These are phyloP conservation scores for Parauchenoglanis ngamensis DNA, from an alignment of 2,797 vertebrate species.

Conservation along the genomic window DNA sequence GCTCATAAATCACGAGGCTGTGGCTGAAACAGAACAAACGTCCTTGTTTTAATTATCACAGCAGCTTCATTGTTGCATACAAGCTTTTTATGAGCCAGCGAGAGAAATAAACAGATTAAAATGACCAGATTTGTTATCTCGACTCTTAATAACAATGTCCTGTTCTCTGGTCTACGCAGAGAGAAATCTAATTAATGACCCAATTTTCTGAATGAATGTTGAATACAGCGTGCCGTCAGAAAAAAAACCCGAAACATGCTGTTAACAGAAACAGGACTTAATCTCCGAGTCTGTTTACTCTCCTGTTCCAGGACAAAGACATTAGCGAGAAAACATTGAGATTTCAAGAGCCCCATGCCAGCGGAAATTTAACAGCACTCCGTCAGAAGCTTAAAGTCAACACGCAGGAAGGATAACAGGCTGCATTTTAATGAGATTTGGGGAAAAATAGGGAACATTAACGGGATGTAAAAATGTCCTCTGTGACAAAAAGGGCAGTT, in stretches of 20 bases:
- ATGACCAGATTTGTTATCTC: conserved; percentile 21
- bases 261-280: conserved; percentile 28
- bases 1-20: not conserved
- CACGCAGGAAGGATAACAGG: not conserved
- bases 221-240: conserved; percentile 17
- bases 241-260: conserved; percentile 3
- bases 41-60: conserved; percentile 21
- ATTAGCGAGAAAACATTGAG: conserved; percentile 18
- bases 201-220: conserved; percentile 40
- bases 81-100: conserved; percentile 16
- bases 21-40: not conserved
- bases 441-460: conserved; percentile 12
- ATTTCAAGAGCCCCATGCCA: conserved; percentile 8
- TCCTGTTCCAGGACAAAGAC: conserved; percentile 31
- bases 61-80: conserved; percentile 10
- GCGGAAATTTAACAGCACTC: conserved; percentile 25
- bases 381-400: conserved; percentile 21
- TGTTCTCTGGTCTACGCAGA: not conserved
- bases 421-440: conserved; percentile 15
- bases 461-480: not conserved
- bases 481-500: not conserved
- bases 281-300: conserved; percentile 24
- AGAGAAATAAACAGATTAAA: conserved; percentile 29
- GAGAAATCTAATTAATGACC: conserved; percentile 38
- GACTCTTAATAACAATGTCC: conserved; percentile 8